Conservation (phyloP, 2,888 invertebrate species). For the Plusia festucae region DNA sequence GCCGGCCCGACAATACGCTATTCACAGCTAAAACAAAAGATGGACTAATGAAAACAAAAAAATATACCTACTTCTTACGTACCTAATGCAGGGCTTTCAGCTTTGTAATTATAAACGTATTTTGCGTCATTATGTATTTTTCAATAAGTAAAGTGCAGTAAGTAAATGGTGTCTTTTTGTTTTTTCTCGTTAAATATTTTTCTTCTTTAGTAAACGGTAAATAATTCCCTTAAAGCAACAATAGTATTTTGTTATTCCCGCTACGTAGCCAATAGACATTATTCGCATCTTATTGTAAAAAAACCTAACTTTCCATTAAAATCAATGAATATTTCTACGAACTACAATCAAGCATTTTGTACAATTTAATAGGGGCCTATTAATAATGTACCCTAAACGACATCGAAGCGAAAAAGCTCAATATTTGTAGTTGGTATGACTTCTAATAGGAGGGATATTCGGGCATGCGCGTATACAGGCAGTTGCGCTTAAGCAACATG, state of each 20-base stretch:
- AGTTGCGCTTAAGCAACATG: not conserved
- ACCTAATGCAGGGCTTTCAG: conserved; percentile 28
- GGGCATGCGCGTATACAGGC: conserved; percentile 41
- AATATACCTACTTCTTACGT: conserved; percentile 54
- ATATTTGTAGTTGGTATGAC: conserved; percentile 45
- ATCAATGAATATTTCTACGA: not conserved
- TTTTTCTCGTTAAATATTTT: not conserved
- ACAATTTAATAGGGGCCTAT: conserved; percentile 6
- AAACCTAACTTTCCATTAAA: not conserved
- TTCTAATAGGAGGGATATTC: conserved; percentile 25
- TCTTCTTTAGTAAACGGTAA: too few species aligned
- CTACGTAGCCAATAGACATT: not conserved
- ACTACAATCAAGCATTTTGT: not conserved
- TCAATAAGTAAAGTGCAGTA: too few species aligned
- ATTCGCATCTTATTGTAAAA: not conserved
- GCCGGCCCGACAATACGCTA: conserved; percentile 50
- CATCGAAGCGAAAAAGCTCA: conserved; percentile 42
- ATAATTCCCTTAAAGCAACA: too few species aligned
- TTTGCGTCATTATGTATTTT: not conserved
- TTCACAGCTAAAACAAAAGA: conserved; percentile 60
- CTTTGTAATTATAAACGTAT: not conserved
- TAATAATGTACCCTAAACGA: conserved; percentile 14
- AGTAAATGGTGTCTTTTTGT: not conserved
- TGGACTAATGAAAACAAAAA: conserved; percentile 49
- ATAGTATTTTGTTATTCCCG: too few species aligned